Conservation (phyloP, 1,140 invertebrate genomes). For the Zaprionus lachaisei region DNA sequence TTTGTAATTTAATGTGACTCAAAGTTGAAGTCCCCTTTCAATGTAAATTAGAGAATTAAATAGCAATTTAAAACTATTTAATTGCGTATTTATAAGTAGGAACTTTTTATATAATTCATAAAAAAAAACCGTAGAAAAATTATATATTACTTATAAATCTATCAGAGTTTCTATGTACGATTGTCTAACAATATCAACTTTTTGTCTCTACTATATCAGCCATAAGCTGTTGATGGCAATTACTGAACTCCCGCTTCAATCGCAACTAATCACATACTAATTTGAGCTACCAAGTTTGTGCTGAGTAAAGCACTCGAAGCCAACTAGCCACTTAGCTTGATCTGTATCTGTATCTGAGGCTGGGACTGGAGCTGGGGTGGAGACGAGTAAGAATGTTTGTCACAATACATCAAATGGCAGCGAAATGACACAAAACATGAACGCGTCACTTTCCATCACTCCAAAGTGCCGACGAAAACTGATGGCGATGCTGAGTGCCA, state of each 20-base stretch:
- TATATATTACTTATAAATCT: too few species aligned
- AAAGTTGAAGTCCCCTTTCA: too few species aligned
- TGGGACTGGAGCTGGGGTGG: conserved; percentile 12
- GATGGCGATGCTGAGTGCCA: conserved; percentile 14
- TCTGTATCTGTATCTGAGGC: conserved; percentile 25
- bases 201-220: not conserved
- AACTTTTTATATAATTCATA: too few species aligned
- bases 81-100: too few species aligned
- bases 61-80: too few species aligned
- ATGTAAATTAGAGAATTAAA: too few species aligned
- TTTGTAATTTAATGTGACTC: too few species aligned
- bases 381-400: conserved; percentile 78
- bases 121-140: too few species aligned
- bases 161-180: not conserved
- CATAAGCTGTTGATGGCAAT: conserved; percentile 23
- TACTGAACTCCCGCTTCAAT: conserved; percentile 24
- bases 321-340: conserved; percentile 32
- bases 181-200: not conserved
- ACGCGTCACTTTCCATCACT: conserved; percentile 84
- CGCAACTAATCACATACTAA: conserved; percentile 52
- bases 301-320: conserved; percentile 11
- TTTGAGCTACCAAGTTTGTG: conserved; percentile 47
- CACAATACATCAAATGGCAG: conserved; percentile 82
- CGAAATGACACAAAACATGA: conserved; percentile 84
- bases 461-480: conserved; percentile 77